A percentile compares a stretch with the other conserved stretches of the same genome.
Evolutionary conservation across 2,888 invertebrate genomes (phyloP).

Genomic region (Caenorhabditis sp.): DNA sequence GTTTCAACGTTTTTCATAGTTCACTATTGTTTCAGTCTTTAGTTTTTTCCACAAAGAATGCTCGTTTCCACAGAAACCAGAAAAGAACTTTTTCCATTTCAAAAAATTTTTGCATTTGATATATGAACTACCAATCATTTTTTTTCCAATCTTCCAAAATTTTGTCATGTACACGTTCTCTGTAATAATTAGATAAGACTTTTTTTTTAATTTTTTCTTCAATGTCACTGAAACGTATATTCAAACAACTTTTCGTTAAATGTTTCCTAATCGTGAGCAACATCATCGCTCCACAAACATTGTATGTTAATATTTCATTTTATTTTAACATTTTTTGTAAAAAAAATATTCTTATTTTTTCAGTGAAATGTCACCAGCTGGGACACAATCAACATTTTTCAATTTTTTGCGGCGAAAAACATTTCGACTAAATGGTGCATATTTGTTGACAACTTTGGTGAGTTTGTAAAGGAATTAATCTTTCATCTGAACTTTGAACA

Average conservation of each 20-base stretch:
- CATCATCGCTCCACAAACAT: background rate
- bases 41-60: too few relatives aligned
- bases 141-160: too few relatives aligned
- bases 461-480: constrained; percentile 5
- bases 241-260: background rate
- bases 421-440: constrained; percentile 12
- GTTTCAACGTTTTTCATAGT: too few relatives aligned
- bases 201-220: too few relatives aligned
- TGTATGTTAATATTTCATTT: background rate
- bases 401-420: constrained; percentile 6
- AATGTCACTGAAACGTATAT: background rate
- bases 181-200: too few relatives aligned
- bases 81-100: too few relatives aligned
- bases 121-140: too few relatives aligned
- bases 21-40: too few relatives aligned
- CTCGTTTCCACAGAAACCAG: too few relatives aligned
- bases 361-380: constrained; percentile 2
- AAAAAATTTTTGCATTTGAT: too few relatives aligned
- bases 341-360: background rate
- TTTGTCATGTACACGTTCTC: too few relatives aligned
- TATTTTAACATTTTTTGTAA: background rate
- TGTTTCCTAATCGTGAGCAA: background rate
- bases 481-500: constrained; percentile 25
- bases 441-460: constrained; percentile 38
- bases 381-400: background rate